A percentile compares a stretch with the other conserved stretches of the same genome.
These are phyloP conservation scores for Pseudotriccus pelzelni DNA, from an alignment of 2,797 vertebrate species.

Conservation along the genomic window DNA sequence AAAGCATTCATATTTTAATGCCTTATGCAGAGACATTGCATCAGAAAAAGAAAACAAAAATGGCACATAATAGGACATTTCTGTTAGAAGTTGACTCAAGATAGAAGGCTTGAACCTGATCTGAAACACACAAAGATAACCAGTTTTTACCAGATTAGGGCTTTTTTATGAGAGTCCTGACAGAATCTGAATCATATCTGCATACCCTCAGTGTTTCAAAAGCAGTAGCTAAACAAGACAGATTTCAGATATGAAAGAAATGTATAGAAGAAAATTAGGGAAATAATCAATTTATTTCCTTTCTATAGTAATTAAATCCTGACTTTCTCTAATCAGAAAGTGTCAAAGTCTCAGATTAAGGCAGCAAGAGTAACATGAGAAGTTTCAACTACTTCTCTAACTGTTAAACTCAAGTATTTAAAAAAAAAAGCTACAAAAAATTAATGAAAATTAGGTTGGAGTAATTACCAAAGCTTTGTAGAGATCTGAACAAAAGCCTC, in stretches of 20 bases:
- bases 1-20: not conserved
- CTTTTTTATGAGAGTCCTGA: not conserved
- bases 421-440: not conserved
- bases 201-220: not conserved
- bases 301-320: not conserved
- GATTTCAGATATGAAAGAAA: not conserved
- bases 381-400: not conserved
- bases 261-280: not conserved
- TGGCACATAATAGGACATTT: not conserved
- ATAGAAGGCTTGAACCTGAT: not conserved
- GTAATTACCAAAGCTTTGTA: not conserved
- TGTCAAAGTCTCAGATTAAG: not conserved
- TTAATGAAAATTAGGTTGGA: not conserved
- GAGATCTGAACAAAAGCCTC: constrained; percentile 6
- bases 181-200: not conserved
- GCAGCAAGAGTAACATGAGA: not conserved
- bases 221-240: not conserved
- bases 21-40: not conserved
- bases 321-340: not conserved
- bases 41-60: not conserved
- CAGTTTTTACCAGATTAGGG: not conserved
- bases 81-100: not conserved
- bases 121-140: not conserved
- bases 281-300: not conserved
- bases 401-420: not conserved